phyloP scores from a whole-genome alignment of 2,113 vertebrate genomes.

The Aptenodytes forsteri region DNA sequence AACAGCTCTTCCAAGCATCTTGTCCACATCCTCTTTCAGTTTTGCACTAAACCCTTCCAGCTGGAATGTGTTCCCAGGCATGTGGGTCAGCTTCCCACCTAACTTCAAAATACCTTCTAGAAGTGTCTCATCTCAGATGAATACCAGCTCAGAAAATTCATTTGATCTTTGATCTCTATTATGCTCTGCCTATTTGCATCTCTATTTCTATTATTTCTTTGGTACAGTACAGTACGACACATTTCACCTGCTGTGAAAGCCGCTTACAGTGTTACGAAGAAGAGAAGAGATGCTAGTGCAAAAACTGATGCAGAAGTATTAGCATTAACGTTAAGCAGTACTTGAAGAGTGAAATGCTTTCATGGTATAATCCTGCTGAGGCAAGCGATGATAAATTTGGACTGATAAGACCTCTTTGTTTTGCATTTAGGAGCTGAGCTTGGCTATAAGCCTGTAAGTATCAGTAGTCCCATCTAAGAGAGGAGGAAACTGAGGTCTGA shows the following conservation, averaged over 20 bases:
- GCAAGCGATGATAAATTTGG: slow-evolving; percentile 17
- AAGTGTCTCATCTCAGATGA: background rate
- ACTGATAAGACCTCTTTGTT: background rate
- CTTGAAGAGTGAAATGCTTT: background rate
- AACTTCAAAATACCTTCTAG: background rate
- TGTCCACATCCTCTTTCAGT: background rate
- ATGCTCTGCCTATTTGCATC: background rate
- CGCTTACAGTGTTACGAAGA: background rate
- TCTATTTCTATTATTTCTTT: background rate
- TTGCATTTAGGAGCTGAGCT: slow-evolving; percentile 4
- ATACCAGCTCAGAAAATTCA: background rate
- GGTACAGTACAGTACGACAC: background rate
- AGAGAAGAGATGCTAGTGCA: background rate
- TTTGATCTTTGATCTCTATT: background rate
- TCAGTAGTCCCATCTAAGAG: background rate
- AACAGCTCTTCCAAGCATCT: background rate
- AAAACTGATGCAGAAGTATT: background rate
- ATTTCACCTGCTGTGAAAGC: background rate
- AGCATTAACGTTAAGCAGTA: background rate
- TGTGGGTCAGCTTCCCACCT: background rate
- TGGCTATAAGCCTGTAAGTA: background rate
- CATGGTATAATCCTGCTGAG: background rate
- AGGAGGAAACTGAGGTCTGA: background rate
- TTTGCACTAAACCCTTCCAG: background rate
- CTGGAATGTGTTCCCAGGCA: background rate